Evolutionary conservation across 2,113 vertebrate genomes (phyloP), one percentile per base, ranked within the genome.

Genomic region (Anas platyrhynchos): DNA sequence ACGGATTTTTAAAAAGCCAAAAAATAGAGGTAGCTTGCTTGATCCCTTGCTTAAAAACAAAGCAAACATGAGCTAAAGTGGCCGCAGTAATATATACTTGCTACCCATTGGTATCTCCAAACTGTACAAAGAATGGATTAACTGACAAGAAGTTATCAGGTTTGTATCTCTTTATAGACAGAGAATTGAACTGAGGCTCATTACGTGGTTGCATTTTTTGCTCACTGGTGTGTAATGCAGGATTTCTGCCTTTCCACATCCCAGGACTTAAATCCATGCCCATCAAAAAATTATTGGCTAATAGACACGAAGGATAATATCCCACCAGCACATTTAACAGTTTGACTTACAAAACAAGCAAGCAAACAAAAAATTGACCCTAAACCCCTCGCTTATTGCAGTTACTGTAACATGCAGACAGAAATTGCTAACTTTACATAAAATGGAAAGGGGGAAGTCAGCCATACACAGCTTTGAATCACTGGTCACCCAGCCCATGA

Each of bases 151-250:
- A 1, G 5, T 10, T 21, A n/a, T 63, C 55, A 12, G 72, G n/a
- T 56, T 58, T 7, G 0, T 9, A 1, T 41, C 32, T 38, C 34
- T 62, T 25, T 26, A 26, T 2, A 52, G 48, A 14, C 21, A 59
- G 61, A 36, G 71, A 46, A 68, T 4, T 25, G 63, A 63, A 48
- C 26, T 2, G 15, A 69, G 14, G 7, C 12, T 91, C 10, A 44
- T 7, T n/a, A 13, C 0, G 4, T 11, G 36, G 48, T 32, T 66
- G 36, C 9, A 20, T 22, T 32, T 44, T 55, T 56, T 67, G 31
- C 17, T 91, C 65, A 7, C 26, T 36, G 46, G 46, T 71, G 23
- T 44, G 20, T 50, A 67, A 67, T 17, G 48, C 66, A 82, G 48
- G 55, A 10, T 32, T 63, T 74, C 50, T 43, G 55, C 25, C 61